Base-by-base conservation (phyloP, 1,140 invertebrate species). In the Drosophila tropicalis region DNA sequence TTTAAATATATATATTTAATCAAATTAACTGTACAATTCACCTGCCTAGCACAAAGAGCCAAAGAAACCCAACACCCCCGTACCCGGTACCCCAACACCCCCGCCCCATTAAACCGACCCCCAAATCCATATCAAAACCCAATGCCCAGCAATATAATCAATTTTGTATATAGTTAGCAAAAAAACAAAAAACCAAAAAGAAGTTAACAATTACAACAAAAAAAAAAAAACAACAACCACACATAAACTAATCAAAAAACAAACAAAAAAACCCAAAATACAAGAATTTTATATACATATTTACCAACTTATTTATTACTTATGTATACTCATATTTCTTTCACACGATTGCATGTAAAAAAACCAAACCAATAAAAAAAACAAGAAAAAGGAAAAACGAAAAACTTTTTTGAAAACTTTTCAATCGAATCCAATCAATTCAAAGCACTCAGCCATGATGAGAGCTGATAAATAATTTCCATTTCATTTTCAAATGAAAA, bases 111-210 rank as follows among this genome's bases (percentile, higher is more conserved):
- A 29, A 29, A 29, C 29, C 29, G 29, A 29, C 15, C 15, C 22
- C 22, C 61, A 47, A 69, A 71, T 9, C 5, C 1, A 36, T 57
- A 72, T 13, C 13, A 32, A 51, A 29, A 44, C 25, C n/a, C 5
- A 10, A 58, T 58, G 17, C 17, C 56, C 29, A 36, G 56, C 15
- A 36, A 19, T 12, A 58, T 17, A 36, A 12, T 5, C 12, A 10
- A 10, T n/a, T 62, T 19, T 44, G 36, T 41, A 58, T 19, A 62
- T 58, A 58, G 25, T 58, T 34, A 58, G 56, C 36, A 39, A 39
- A 13, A 57, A 44, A 44, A 44, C 5, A 17, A 44, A 13, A 57
- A 44, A 44, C 17, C 5, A 17, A 44, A 47, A 51, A 3, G 17
- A 51, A 51, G 1, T 47, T 47, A 47, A 19, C 17, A 22, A 22